Evolutionary conservation across 2,797 vertebrate genomes (phyloP).

Genomic region (Bothrops alternatus): DNA sequence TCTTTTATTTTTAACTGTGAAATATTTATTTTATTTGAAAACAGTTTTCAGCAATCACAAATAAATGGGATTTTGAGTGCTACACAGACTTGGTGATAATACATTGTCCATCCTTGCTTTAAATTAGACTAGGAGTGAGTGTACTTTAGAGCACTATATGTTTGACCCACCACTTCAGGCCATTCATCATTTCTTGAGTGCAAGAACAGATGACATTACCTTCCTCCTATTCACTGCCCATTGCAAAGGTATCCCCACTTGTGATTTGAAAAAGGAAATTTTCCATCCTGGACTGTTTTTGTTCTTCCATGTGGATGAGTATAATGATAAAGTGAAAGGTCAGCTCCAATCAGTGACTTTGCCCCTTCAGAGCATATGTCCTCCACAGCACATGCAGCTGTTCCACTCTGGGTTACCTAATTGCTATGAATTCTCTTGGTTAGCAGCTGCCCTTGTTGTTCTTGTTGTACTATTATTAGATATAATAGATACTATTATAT

Average conservation of each 20-base stretch:
- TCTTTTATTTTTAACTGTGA: neutral
- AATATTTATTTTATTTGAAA: neutral
- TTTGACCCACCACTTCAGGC: neutral
- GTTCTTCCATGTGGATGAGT: neutral
- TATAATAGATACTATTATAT: neutral
- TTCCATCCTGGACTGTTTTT: neutral
- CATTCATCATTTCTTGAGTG: neutral
- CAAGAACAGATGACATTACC: neutral
- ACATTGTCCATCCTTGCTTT: neutral
- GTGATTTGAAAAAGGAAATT: neutral
- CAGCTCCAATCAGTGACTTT: neutral
- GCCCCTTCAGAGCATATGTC: neutral
- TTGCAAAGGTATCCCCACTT: neutral
- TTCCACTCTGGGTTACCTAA: neutral
- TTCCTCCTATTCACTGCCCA: neutral
- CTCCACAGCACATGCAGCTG: neutral
- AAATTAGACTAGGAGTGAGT: neutral
- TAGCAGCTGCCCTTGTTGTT: neutral
- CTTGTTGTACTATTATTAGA: neutral
- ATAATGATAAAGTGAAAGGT: neutral
- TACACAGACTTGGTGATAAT: neutral
- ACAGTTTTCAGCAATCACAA: neutral
- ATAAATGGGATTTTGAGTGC: neutral
- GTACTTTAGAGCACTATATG: neutral
- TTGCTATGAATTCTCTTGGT: neutral